Evolutionary conservation across 1,140 invertebrate genomes (phyloP).

Genomic region (Anoplolepis gracilipes): DNA sequence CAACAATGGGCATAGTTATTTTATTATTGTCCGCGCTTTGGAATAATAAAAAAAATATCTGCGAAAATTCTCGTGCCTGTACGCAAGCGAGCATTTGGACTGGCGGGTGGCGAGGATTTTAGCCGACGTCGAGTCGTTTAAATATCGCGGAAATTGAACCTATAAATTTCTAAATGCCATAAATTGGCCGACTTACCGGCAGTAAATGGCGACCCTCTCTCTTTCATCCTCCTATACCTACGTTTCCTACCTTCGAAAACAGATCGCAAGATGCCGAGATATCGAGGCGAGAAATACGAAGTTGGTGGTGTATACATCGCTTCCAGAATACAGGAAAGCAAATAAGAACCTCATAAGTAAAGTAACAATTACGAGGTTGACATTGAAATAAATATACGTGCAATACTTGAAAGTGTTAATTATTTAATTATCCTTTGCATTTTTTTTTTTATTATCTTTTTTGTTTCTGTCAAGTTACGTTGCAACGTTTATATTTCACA

Average conservation of each 20-base stretch:
- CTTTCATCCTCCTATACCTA: constrained; percentile 32
- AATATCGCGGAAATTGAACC: constrained; percentile 84
- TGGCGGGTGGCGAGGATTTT: constrained; percentile 47
- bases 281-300: background rate
- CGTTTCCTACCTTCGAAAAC: constrained; percentile 45
- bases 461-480: background rate
- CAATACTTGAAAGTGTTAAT: constrained; percentile 7
- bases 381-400: constrained; percentile 15
- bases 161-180: constrained; percentile 83
- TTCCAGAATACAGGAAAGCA: background rate
- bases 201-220: constrained; percentile 68
- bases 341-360: constrained; percentile 40
- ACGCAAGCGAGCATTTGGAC: constrained; percentile 6
- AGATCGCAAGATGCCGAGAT: constrained; percentile 29
- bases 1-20: background rate
- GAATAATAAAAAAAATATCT: constrained; percentile 29
- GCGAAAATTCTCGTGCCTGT: background rate
- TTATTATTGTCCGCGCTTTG: background rate
- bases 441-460: too few species aligned
- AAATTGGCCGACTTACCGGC: constrained; percentile 76
- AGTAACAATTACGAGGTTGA: constrained; percentile 43
- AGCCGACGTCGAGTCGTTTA: constrained; percentile 69
- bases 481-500: background rate
- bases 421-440: constrained; percentile 21
- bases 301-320: background rate